Conservation (phyloP, 2,797 vertebrate species). For the Iguana delicatissima region DNA sequence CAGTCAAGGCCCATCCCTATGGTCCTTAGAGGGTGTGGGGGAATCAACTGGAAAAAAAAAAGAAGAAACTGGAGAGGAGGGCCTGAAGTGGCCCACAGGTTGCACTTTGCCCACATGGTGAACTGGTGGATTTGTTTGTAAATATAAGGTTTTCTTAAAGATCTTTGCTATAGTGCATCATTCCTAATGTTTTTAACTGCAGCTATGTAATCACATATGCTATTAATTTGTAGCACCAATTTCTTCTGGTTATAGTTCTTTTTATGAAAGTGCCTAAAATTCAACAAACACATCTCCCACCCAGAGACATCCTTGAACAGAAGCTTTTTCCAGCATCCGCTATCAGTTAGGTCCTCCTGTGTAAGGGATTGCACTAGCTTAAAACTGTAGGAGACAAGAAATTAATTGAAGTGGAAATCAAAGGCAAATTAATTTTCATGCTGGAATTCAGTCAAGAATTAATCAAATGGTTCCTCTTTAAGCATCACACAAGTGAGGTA, state of each 20-base stretch:
- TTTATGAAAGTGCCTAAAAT: background rate
- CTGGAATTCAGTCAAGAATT: constrained; percentile 26
- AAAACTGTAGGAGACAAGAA: constrained; percentile 16
- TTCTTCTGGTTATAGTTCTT: background rate
- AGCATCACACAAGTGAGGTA: constrained; percentile 2
- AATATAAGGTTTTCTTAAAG: background rate
- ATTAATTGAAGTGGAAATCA: constrained; percentile 17
- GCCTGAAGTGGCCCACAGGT: too few species aligned
- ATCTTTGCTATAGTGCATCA: background rate
- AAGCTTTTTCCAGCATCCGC: background rate
- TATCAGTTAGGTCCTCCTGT: constrained; percentile 2
- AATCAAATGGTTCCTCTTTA: background rate
- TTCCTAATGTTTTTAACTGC: background rate
- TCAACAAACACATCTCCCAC: background rate
- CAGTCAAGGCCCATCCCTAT: background rate
- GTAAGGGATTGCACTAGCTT: background rate
- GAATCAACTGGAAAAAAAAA: too few species aligned
- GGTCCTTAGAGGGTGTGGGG: background rate
- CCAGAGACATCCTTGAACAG: background rate
- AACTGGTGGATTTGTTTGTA: background rate
- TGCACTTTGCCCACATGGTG: too few species aligned
- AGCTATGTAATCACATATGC: background rate
- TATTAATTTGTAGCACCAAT: background rate
- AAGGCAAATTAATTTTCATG: constrained; percentile 18
- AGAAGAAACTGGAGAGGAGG: too few species aligned